Base-by-base conservation (phyloP, 2,888 invertebrate species). In the Tachina grossa region DNA sequence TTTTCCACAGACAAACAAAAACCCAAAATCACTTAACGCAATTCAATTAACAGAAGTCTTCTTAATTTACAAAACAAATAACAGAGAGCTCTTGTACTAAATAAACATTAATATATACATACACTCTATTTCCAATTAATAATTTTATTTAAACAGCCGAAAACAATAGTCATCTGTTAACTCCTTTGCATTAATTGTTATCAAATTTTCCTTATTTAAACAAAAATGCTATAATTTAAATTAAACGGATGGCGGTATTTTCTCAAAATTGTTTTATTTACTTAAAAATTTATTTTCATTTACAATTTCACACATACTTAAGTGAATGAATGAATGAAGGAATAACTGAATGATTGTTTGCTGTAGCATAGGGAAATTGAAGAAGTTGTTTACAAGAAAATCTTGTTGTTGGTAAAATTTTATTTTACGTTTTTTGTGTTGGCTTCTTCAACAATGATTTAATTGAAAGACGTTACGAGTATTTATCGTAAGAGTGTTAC, bases 281-380 rank as follows among this genome's bases (percentile, higher is more conserved):
- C 72, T 77, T 78, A 68, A 39, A 57, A 81, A 81, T 63, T 85
- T 77, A 68, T 74, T 77, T 85, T 49, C 55, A 69, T 81, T 81
- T 81, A 81, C n/a, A 55, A 78, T 75, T 82, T 75, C 69, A 78
- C 77, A 85, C 77, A 82, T 69, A 74, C 65, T 16, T 65, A 51
- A 57, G 31, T 49, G 9, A n/a, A 71, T 14, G 13, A 59, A 72
- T 59, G 47, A 59, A 72, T 59, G 59, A 71, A 71, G 45, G 45
- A 43, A 9, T 66, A 39, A 31, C 1, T 16, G 43, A n/a, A 13
- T 57, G 39, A 13, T 9, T 61, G 19, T 19, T 9, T 11, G 11
- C 1, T 31, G 11, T n/a, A n/a, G 16, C 2, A 3, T 3, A 1
- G 0, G 5, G 9, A 10, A 43, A 77, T 77, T 59, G 59, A 16